Evolutionary conservation across 2,113 vertebrate species (phyloP).

Genomic region (Onychorhynchus coronatus): DNA sequence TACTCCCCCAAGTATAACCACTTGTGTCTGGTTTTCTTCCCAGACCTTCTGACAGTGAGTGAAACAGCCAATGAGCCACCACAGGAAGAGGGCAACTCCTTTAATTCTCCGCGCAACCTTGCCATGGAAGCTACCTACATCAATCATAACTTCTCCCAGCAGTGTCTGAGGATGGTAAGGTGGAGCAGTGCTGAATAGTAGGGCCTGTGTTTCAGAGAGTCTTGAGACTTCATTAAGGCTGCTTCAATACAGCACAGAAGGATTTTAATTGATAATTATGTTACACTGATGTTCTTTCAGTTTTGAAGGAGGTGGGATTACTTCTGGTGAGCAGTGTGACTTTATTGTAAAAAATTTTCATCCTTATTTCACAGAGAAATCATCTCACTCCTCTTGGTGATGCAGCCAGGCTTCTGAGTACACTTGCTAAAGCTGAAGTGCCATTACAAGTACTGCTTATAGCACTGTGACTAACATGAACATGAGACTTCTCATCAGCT

Average conservation of each 20-base stretch:
- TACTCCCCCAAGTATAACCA: background rate
- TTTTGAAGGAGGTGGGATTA: background rate
- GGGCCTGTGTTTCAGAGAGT: background rate
- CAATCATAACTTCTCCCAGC: conserved; percentile 99
- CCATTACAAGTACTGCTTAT: background rate
- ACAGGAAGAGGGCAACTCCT: conserved; percentile 95
- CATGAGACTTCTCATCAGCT: background rate
- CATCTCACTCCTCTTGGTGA: background rate
- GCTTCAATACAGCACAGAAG: background rate
- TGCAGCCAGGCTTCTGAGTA: background rate
- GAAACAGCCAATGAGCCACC: conserved; percentile 98
- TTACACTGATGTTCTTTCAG: background rate
- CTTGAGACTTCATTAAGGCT: background rate
- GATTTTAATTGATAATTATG: background rate
- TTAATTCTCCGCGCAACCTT: conserved; percentile 96
- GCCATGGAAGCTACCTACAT: conserved; percentile 99
- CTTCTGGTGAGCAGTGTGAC: background rate
- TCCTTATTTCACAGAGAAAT: background rate
- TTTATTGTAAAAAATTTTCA: background rate
- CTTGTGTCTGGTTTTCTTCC: background rate
- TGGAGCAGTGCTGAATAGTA: background rate
- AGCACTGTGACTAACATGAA: background rate
- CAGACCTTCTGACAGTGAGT: conserved; percentile 94
- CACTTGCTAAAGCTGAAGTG: background rate
- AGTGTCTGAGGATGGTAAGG: conserved; percentile 90